Evolutionary conservation across 2,113 vertebrate genomes (phyloP), one percentile per base, ranked within the genome.

Genomic region (Corythornis cristatus): DNA sequence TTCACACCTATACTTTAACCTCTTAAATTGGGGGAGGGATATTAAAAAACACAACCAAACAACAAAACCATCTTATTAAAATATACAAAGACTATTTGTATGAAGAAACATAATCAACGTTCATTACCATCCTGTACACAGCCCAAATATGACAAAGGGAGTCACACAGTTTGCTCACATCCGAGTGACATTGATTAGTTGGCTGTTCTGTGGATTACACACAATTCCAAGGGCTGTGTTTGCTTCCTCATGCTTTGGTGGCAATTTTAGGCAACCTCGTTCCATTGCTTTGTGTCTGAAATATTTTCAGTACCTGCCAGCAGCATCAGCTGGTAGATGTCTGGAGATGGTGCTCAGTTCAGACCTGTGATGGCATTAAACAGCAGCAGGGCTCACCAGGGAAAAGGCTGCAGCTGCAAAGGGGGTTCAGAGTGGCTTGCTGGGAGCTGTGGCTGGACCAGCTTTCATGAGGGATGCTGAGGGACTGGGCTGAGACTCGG

Each of bases 91-190:
- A 8, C 54, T 78, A 35, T 60, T 56, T 79, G 65, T 71, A 79
- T 53, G 88, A 90, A 93, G 91, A 86, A 94, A 68, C 9, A 10
- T 79, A 81, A 97, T 96, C 94, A 88, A 81, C 96, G 94, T 95
- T 95, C 81, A 93, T 96, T 87, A 62, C 83, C 90, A 67, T 79
- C 84, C 81, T 53, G 45, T 31, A 70, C 51, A 54, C 60, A 89
- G 79, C 90, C 53, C 87, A 88, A 64, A 90, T 58, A 76, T 33
- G 86, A 91, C 94, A 91, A 95, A 95, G 65, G 74, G 74, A 87
- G 68, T 87, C 83, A 33, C 73, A 61, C 48, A 64, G 70, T 58
- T 83, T 45, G 31, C 53, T 40, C 60, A 54, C 20, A 40, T 87
- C 75, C 67, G 26, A 75, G 75, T 73, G 70, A 11, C 37, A 45